Percentiles rank a stretch among this genome's conserved stretches.
These are phyloP conservation scores for Drosophila anomalata DNA, from an alignment of 2,888 invertebrate species.

Conservation along the genomic window DNA sequence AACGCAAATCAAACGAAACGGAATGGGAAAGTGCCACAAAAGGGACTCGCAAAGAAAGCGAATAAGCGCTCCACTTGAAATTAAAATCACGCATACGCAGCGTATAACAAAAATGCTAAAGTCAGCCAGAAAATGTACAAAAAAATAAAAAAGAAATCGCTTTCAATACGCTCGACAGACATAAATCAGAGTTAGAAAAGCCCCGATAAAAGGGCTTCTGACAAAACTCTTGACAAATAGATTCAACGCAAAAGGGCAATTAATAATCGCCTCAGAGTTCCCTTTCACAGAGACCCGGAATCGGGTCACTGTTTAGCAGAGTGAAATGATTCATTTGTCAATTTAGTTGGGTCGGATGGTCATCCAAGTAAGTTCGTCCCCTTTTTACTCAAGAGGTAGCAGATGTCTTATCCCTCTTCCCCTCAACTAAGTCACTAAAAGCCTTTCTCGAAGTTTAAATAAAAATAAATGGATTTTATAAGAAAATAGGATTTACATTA, in stretches of 20 bases:
- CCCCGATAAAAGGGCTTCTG: slow-evolving; percentile 26
- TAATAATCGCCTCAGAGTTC: slow-evolving; percentile 67
- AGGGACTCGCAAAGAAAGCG: slow-evolving; percentile 10
- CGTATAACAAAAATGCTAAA: slow-evolving; percentile 46
- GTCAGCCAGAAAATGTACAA: slow-evolving; percentile 12
- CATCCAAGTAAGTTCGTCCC: slow-evolving; percentile 1
- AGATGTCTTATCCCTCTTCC: slow-evolving; percentile 13
- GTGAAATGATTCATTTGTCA: slow-evolving; percentile 47
- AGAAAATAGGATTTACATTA: not conserved
- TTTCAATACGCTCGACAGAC: slow-evolving; percentile 46
- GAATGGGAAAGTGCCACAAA: slow-evolving; percentile 16
- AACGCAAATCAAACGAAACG: slow-evolving; percentile 17
- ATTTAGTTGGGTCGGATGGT: slow-evolving; percentile 33
- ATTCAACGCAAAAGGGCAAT: slow-evolving; percentile 64
- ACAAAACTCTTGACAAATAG: slow-evolving; percentile 67
- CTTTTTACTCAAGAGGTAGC: not conserved
- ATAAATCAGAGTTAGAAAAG: slow-evolving; percentile 52
- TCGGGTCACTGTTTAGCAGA: slow-evolving; percentile 39
- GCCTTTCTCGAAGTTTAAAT: slow-evolving; percentile 9
- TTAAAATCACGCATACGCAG: slow-evolving; percentile 72
- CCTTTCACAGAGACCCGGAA: slow-evolving; percentile 5
- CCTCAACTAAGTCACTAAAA: not conserved
- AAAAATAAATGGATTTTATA: slow-evolving; percentile 9
- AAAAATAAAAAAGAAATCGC: slow-evolving; percentile 35
- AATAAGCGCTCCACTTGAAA: slow-evolving; percentile 50